Evolutionary conservation across 1,140 invertebrate genomes (phyloP), one percentile per base, ranked within the genome.

Genomic region (Cydia pomonella): DNA sequence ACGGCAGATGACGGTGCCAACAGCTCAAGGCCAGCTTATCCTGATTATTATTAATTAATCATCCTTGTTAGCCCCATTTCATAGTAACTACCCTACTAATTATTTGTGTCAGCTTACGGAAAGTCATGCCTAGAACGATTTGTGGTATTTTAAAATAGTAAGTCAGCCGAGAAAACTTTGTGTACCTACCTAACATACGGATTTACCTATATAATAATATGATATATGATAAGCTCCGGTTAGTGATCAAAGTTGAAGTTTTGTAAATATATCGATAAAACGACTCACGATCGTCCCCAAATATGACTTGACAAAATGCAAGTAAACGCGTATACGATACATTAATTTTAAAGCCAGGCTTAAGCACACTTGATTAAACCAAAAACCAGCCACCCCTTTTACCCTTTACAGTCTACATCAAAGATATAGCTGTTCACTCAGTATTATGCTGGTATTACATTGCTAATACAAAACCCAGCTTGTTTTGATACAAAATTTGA

Each of bases 321-420:
- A 59, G 18, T 21, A 16, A 59, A 59, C 53, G 18, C 18, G 1
- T 23, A 59, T 21, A 4, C 18, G 18, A 23, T 21, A 10, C 23
- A 59, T 59, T 59, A 59, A 59, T 59, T 59, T 59, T 59, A 23
- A 59, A 59, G 53, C 53, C 21, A 23, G 9, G 53, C n/a, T 50
- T 50, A 50, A 50, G 47, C 53, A 59, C 53, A 59, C 53, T 59
- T 23, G 53, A 59, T 59, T 59, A 59, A 59, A 59, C 53, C 53
- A 59, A 59, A 59, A 59, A 59, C 53, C 18, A 59, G 53, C 53
- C 53, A 23, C 18, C 50, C 50, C 18, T 53, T 53, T 53, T 18
- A 21, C 50, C 50, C 50, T 53, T 53, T 38, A 38, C 33, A 38
- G 7, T 38, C 33, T 23, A 59, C 53, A 59, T 59, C 1, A 59